Conservation (phyloP, 2,113 vertebrate species). For the Brienomyrus longianalis region DNA sequence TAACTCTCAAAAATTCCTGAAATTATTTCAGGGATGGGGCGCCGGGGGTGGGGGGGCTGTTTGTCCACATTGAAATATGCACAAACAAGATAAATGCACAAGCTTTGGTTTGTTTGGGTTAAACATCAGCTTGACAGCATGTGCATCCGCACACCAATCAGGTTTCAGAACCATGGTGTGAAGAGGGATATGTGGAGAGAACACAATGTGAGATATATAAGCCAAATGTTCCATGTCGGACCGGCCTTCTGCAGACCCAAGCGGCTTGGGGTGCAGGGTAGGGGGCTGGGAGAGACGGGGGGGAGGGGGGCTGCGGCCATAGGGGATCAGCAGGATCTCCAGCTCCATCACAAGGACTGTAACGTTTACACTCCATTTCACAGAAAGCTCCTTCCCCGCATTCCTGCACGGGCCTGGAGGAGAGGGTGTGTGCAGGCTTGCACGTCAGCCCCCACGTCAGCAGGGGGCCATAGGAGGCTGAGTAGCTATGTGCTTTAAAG, state of each 20-base stretch:
- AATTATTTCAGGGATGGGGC: not conserved
- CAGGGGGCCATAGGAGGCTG: not conserved
- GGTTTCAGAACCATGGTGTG: not conserved
- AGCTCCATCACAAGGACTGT: not conserved
- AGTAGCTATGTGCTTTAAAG: not conserved
- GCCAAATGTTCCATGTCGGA: not conserved
- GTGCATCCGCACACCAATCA: not conserved
- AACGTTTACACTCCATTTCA: slow-evolving; percentile 3
- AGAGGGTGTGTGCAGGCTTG: not conserved
- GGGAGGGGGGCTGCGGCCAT: too few relatives aligned
- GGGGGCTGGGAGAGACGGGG: not conserved
- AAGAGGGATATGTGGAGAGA: not conserved
- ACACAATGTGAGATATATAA: not conserved
- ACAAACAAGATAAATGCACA: not conserved
- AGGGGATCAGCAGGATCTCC: not conserved
- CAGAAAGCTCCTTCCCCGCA: not conserved
- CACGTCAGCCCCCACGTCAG: not conserved
- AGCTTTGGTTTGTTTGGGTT: not conserved
- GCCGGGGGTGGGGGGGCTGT: too few relatives aligned
- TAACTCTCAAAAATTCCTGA: not conserved
- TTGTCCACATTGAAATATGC: not conserved
- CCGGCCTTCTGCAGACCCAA: not conserved
- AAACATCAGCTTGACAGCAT: not conserved
- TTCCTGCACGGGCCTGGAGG: not conserved
- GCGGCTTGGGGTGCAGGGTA: not conserved